These are phyloP conservation scores for Drosophila saltans DNA, from an alignment of 1,140 invertebrate genomes.

Conservation along the genomic window DNA sequence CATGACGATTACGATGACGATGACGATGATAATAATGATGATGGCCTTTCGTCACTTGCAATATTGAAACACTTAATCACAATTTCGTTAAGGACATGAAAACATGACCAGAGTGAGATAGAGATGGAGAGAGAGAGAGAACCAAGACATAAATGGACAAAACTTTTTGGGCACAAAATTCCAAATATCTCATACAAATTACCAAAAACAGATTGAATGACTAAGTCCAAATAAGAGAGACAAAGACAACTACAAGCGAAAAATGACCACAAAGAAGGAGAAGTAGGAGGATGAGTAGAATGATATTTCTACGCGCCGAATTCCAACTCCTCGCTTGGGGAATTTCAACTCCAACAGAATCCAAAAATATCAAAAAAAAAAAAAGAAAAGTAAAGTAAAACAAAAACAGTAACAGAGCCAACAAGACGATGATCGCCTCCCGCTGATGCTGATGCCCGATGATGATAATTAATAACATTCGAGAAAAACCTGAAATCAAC, in stretches of 20 bases:
- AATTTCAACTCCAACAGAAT: conserved; percentile 42
- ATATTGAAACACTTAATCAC: conserved; percentile 82
- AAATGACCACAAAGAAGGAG: too few species aligned
- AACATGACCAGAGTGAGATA: conserved; percentile 37
- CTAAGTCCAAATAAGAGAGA: conserved; percentile 14
- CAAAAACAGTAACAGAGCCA: conserved; percentile 14
- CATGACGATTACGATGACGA: conserved; percentile 56
- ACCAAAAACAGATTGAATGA: conserved; percentile 58
- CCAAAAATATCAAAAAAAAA: conserved; percentile 16
- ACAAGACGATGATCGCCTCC: conserved; percentile 55
- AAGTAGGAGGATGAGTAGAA: conserved; percentile 46
- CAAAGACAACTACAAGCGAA: not conserved
- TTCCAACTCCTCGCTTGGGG: conserved; percentile 63
- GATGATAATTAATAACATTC: conserved; percentile 75
- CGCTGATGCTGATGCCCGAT: conserved; percentile 31
- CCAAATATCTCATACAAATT: conserved; percentile 80
- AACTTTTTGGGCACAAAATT: conserved; percentile 51
- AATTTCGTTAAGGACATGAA: conserved; percentile 73
- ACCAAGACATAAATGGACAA: conserved; percentile 70
- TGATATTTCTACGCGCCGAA: conserved; percentile 73
- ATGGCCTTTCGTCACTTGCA: conserved; percentile 73
- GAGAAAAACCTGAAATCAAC: conserved; percentile 45
- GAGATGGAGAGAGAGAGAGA: not conserved
- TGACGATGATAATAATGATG: conserved; percentile 63
- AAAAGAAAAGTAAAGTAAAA: not conserved